Conservation (phyloP, 2,888 invertebrate genomes). For the Lycophotia porphyrea region DNA sequence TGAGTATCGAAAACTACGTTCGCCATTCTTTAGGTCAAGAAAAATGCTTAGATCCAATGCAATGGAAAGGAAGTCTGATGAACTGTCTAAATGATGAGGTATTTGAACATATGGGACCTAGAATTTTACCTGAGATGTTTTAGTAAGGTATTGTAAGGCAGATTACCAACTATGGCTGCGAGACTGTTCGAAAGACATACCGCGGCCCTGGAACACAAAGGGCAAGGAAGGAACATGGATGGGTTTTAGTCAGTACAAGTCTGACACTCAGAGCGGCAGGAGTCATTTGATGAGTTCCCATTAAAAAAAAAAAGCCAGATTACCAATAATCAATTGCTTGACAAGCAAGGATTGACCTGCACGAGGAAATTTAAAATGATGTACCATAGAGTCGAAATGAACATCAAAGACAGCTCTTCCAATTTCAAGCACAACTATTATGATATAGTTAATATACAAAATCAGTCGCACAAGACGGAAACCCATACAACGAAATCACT, state of each 20-base stretch:
- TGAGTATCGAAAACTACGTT: background rate
- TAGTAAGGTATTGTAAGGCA: background rate
- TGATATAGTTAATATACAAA: background rate
- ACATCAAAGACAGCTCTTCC: background rate
- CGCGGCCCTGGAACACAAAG: too few species aligned
- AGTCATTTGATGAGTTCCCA: too few species aligned
- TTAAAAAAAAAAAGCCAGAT: too few species aligned
- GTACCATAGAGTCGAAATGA: background rate
- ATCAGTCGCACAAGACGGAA: slow-evolving; percentile 9
- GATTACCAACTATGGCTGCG: too few species aligned
- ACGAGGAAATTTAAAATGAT: background rate
- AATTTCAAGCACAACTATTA: background rate
- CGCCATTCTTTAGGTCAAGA: background rate
- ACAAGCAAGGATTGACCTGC: background rate
- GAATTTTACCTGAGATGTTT: background rate
- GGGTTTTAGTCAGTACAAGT: too few species aligned
- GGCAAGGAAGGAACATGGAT: too few species aligned
- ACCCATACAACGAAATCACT: slow-evolving; percentile 4
- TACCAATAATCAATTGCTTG: background rate
- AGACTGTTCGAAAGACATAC: too few species aligned
- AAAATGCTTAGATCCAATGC: background rate
- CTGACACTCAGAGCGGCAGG: too few species aligned
- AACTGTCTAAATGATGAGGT: background rate
- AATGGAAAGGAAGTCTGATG: background rate
- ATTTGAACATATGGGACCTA: background rate